Conservation (phyloP, 2,113 vertebrate species). For the Corythornis cristatus region DNA sequence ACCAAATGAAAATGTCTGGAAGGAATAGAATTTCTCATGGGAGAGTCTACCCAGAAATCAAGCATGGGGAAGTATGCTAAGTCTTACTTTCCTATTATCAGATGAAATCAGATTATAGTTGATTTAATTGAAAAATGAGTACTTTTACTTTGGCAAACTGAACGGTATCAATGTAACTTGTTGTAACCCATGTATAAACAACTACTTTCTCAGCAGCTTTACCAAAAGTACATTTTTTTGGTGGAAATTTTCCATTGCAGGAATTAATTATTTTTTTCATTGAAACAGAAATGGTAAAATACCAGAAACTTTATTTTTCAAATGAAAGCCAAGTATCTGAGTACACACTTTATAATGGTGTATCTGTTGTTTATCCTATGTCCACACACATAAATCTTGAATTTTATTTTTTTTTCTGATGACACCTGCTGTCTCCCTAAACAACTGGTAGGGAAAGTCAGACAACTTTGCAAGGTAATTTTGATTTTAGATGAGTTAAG, state of each 20-base stretch:
- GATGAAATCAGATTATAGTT: neutral
- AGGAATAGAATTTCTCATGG: neutral
- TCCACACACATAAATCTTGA: neutral
- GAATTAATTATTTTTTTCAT: neutral
- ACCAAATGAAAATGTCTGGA: neutral
- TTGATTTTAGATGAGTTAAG: neutral
- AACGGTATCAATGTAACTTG: neutral
- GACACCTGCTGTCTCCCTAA: fast-evolving
- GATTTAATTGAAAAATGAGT: neutral
- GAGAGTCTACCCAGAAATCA: neutral
- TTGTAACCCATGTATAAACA: neutral
- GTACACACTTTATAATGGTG: neutral
- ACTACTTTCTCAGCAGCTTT: neutral
- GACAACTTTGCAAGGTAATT: neutral
- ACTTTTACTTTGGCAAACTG: neutral
- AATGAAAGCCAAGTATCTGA: neutral
- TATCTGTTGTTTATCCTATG: neutral
- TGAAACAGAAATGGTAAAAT: neutral
- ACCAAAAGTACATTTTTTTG: neutral
- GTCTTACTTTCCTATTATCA: neutral
- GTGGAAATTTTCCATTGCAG: neutral
- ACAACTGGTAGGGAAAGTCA: neutral
- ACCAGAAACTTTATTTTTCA: neutral
- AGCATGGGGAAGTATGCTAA: neutral
- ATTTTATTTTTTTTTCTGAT: neutral